Evolutionary conservation across 2,888 invertebrate genomes (phyloP), one percentile per base, ranked within the genome.

Genomic region (Scotopteryx bipunctaria): DNA sequence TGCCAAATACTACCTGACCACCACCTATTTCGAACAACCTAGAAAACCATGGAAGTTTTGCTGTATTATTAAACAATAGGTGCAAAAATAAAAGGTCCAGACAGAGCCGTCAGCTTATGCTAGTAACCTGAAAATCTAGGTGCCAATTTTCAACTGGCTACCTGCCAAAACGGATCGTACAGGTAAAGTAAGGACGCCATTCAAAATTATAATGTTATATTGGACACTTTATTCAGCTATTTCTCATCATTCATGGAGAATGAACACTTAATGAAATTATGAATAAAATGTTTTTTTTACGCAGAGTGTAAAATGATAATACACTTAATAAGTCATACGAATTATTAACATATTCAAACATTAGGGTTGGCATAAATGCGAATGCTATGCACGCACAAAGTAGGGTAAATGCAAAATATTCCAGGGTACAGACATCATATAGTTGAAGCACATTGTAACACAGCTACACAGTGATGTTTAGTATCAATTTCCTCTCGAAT

Each of bases 171-270:
- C 53, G 27, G 19, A 52, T 47, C 64, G 46, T 55, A 53, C 73
- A 76, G 75, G 75, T 75, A 74, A 61, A 66, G 60, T 29, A 41
- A 57, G 55, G 55, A 57, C 47, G 54, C 58, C 64, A 64, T 63
- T 67, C 44, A 45, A 58, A 48, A 63, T 66, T 64, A 66, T 60
- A 61, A 44, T 55, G 44, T 51, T 56, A 58, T 61, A 67, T 59
- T 44, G 47, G 63, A 64, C 61, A 58, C 19, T 40, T 40, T 40
- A 41, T 36, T 29, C 23, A 14, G 13, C 21, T 33, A 5, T 37
- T 49, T n/a, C n/a, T n/a, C n/a, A n/a, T n/a, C n/a, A 36, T 27
- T 46, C 23, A 11, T 31, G 15, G 8, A 5, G 5, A 17, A 16
- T 25, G 5, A 33, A 27, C 21, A 19, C 15, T 16, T 32, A 27